phyloP scores from a whole-genome alignment of 1,140 invertebrate species.

The Lamellibrachia luymesi region DNA sequence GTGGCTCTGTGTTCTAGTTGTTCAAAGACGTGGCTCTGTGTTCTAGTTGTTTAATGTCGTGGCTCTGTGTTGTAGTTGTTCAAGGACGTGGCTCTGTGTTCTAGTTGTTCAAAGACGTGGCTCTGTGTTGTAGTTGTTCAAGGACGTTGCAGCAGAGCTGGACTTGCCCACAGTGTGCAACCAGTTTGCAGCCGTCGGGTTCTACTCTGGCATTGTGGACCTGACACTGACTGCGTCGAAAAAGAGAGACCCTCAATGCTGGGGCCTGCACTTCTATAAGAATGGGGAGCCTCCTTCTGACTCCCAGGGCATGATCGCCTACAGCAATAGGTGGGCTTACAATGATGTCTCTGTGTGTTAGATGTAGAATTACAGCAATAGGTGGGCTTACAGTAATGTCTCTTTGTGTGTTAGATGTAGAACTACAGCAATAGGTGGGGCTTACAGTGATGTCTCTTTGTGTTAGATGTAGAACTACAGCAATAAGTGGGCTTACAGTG shows the following conservation, averaged over 20 bases:
- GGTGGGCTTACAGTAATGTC: no score
- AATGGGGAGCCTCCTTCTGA: constrained; percentile 79
- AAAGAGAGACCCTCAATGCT: constrained; percentile 83
- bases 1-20: neutral
- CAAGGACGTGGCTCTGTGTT: neutral
- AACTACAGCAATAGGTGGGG: no score
- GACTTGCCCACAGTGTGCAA: constrained; percentile 76
- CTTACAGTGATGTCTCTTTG: no score
- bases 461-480: no score
- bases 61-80: neutral
- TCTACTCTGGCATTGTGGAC: constrained; percentile 84
- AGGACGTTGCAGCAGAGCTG: constrained; percentile 77
- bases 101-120: no score
- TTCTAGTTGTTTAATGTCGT: neutral
- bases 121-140: constrained; percentile 68
- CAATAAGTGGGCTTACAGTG: no score
- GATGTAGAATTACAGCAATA: no score
- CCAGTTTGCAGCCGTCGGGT: constrained; percentile 69
- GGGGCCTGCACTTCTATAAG: constrained; percentile 85
- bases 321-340: constrained; percentile 41
- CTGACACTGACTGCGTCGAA: constrained; percentile 79
- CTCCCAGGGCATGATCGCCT: constrained; percentile 55
- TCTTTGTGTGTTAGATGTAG: no score
- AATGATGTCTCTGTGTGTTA: no score
- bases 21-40: neutral